Base-by-base conservation (phyloP, 2,113 vertebrate genomes). In the sheep (Ovis aries) region DNA sequence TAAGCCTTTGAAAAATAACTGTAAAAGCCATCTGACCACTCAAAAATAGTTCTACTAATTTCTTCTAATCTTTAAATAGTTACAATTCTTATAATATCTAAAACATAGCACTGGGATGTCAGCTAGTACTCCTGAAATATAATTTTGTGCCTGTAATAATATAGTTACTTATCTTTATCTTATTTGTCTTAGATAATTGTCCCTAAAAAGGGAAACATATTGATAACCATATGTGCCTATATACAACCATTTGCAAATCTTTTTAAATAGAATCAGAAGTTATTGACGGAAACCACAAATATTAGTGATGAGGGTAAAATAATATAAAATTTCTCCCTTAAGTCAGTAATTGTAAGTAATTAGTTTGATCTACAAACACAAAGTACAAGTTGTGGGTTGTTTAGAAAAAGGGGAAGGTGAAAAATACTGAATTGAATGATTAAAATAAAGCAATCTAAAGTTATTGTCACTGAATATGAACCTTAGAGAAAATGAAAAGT, bases 401-500 rank as follows among this genome's bases (percentile, higher is more conserved):
- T 85, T 43, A 33, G 45, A 36, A 94, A 50, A 36, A 94, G 85
- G 60, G 53, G 36, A 80, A 90, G 6, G 15, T 1, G 31, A 14
- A 64, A 90, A 95, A 90, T 80, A 1, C 60, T 82, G 25, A 91
- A 77, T 50, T 71, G 11, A 52, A 52, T 96, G 19, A 89, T 53
- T 82, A 53, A 94, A 96, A 94, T 94, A 94, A 96, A 95, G 33
- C 53, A 50, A 87, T 81, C 53, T 81, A 71, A 96, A 96, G 13
- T 94, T 85, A 62, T 25, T 84, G 7, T 82, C 80, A 88, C 7
- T 94, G 23, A 11, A 7, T 88, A 2, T 94, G 33, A 92, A 52
- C 57, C 43, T 10, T 57, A 71, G 60, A 85, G 21, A 57, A 89
- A 94, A 82, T 74, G 3, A 84, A 60, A 87, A 89, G 21, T 88